Evolutionary conservation across 2,797 vertebrate species (phyloP), one percentile per base, ranked within the genome.

Genomic region (Chrosomus eos): DNA sequence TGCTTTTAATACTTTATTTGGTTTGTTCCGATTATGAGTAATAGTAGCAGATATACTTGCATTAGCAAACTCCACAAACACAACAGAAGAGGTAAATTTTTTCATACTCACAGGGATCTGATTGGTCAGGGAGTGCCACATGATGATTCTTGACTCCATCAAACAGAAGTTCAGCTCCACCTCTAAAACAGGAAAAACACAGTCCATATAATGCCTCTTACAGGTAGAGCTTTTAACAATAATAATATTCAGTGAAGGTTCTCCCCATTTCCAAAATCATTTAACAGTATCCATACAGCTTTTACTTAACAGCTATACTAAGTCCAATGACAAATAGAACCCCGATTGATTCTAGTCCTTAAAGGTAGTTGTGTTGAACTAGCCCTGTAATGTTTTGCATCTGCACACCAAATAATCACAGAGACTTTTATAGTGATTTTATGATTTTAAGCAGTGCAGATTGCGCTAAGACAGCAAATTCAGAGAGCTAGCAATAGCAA

Each of bases 151-250:
- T 99, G 40, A 97, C 90, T 3, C 97, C 97, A 64, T 95, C 93
- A 78, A 99, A 98, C 79, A 99, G 95, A 87, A 99, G 95, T 88
- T 99, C 98, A 1, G 97, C 98, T 85, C 98, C 98, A 60, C 98
- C 98, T 87, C 98, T 99, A 91, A 82, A 86, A 86, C 80, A 26
- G 21, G 2, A 77, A n/a, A 21, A 19, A 72, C 19, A 78, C 7
- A 71, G 11, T 16, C 3, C 16, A 19, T 13, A 64, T 19, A 74
- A 48, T 14, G 28, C 55, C 38, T 48, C 23, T 40, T 71, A 66
- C 19, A 16, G 23, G n/a, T 10, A 58, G 9, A 38, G 3, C 5
- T 40, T 28, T 21, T 16, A 38, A 68, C 28, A 38, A 67, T n/a
- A 51, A 31, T 51, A 14, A 60, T 48, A 8, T 62, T 28, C 16